Base-by-base conservation (phyloP, 2,113 vertebrate genomes). In the Dipodomys merriami region DNA sequence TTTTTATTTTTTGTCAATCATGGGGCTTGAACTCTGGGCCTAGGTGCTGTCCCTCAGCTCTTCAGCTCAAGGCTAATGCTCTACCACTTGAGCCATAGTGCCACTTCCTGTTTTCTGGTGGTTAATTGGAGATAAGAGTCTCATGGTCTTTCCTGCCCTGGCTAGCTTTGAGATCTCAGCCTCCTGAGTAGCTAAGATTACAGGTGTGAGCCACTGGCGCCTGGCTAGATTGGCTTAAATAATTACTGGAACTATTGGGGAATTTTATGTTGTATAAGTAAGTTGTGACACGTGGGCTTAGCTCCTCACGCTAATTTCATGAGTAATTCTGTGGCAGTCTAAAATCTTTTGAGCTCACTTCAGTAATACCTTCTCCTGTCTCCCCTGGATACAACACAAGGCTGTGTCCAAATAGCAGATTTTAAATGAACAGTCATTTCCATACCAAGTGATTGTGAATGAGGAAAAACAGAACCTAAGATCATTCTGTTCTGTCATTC, bases 331-430 rank as follows among this genome's bases (percentile, higher is more conserved):
- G 2, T 53, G 33, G 57, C 39, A 46, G 16, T 79, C 46, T 27
- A 2, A 87, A 82, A 68, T 30, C 30, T 25, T 16, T 15, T 39
- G 23, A 18, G 5, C 60, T 82, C 9, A 7, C 64, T n/a, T 82
- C 4, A 2, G 67, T 30, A n/a, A 0, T 0, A 11, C 49, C 12
- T 53, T 8, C 12, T 3, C 0, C 65, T 10, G 11, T 25, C 82
- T 92, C 83, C 25, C 35, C 13, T 44, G 30, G 23, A 13, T 7
- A 19, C 16, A 7, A 6, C 13, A 2, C 22, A 23, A 46, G 25
- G 46, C 74, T 71, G 33, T 11, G 19, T 35, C 30, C 88, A 57
- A 88, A 72, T 25, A 35, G 12, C 5, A 49, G n/a, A 64, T 53
- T 16, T 49, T 44, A 77, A 76, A 60, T 7, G 49, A 53, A 53